phyloP scores from a whole-genome alignment of 1,140 invertebrate species.

The Pseudomyrmex dendroicus region DNA sequence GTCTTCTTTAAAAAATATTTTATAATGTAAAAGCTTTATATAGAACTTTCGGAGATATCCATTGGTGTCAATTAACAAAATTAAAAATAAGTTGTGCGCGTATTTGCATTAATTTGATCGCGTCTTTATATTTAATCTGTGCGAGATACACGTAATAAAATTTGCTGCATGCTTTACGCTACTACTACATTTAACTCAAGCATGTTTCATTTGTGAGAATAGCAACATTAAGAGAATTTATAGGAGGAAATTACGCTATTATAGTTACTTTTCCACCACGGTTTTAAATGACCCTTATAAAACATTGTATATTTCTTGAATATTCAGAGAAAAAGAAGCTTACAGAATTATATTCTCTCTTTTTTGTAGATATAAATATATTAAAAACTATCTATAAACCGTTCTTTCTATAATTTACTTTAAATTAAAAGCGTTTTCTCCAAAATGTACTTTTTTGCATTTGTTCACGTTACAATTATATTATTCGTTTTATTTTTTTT shows the following conservation, averaged over 20 bases:
- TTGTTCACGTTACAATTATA: background rate
- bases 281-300: conserved; percentile 29
- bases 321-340: conserved; percentile 45
- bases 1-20: background rate
- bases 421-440: conserved; percentile 26
- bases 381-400: background rate
- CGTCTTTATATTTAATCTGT: background rate
- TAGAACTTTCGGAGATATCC: background rate
- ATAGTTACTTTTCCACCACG: conserved; percentile 12
- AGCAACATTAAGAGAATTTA: conserved; percentile 31
- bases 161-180: conserved; percentile 19
- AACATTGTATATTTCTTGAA: conserved; percentile 11
- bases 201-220: conserved; percentile 41
- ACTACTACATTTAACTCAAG: conserved; percentile 42
- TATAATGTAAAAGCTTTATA: background rate
- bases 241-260: conserved; percentile 34
- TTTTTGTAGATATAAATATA: background rate
- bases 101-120: conserved; percentile 19
- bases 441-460: background rate
- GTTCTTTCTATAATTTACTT: background rate
- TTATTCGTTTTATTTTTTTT: conserved; percentile 1
- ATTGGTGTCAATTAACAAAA: conserved; percentile 3
- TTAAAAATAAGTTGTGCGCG: background rate
- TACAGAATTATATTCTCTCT: conserved; percentile 14
- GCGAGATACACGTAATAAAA: background rate